phyloP scores from a whole-genome alignment of 2,888 invertebrate species.

The Chloroclystis v-ata region DNA sequence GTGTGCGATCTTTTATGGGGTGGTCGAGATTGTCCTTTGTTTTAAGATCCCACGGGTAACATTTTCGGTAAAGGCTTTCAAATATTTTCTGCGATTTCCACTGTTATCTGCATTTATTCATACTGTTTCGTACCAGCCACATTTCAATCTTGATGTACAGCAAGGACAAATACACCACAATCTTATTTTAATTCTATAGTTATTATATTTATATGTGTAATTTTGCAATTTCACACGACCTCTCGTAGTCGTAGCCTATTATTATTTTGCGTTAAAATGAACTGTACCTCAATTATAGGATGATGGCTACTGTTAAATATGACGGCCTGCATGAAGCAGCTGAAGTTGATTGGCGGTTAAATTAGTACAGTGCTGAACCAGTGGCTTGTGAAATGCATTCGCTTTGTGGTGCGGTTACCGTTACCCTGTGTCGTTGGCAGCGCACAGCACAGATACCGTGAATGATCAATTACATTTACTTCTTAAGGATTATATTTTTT shows the following conservation, averaged over 20 bases:
- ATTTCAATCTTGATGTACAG: not conserved
- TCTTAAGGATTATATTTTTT: too few relatives aligned
- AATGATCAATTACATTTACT: too few relatives aligned
- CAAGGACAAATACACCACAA: not conserved
- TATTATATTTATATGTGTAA: too few relatives aligned
- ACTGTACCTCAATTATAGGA: not conserved
- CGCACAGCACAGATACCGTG: slow-evolving; percentile 7
- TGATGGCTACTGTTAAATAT: slow-evolving; percentile 7
- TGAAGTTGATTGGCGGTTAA: slow-evolving; percentile 26
- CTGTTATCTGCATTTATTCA: slow-evolving; percentile 5
- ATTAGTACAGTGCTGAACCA: slow-evolving; percentile 39
- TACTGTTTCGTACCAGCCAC: not conserved
- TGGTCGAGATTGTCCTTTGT: slow-evolving; percentile 17
- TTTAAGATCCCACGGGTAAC: slow-evolving; percentile 7
- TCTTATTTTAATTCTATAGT: not conserved
- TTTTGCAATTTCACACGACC: too few relatives aligned
- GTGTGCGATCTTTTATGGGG: slow-evolving; percentile 2
- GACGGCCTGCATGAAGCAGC: slow-evolving; percentile 13
- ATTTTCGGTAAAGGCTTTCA: too few relatives aligned
- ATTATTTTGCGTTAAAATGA: too few relatives aligned
- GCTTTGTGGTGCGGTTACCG: slow-evolving; percentile 32
- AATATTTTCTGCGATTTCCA: slow-evolving; percentile 1
- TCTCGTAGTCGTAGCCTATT: too few relatives aligned
- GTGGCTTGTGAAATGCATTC: slow-evolving; percentile 48
- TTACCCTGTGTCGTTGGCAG: slow-evolving; percentile 27